phyloP scores from a whole-genome alignment of 2,888 invertebrate genomes.

The Drosophila pullipes region DNA sequence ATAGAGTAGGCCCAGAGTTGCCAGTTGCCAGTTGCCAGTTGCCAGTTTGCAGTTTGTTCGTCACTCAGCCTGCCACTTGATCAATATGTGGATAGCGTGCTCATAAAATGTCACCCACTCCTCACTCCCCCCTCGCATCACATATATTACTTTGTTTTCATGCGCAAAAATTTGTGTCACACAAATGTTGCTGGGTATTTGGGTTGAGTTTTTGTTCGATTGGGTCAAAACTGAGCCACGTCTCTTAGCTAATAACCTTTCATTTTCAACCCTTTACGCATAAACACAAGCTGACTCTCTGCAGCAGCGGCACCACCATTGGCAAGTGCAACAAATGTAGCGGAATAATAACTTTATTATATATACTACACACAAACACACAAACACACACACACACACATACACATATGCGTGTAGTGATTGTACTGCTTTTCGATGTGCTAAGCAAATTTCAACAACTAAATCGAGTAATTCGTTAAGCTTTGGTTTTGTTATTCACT shows the following conservation, averaged over 20 bases:
- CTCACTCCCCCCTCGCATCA: background rate
- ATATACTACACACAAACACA: slow-evolving; percentile 2
- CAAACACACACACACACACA: background rate
- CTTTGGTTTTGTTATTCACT: background rate
- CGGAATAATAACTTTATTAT: slow-evolving; percentile 73
- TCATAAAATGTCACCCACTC: slow-evolving; percentile 63
- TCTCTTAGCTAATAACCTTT: slow-evolving; percentile 54
- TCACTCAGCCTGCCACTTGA: slow-evolving; percentile 79
- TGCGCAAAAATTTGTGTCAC: slow-evolving; percentile 68
- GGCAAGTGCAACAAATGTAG: slow-evolving; percentile 63
- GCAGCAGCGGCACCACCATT: slow-evolving; percentile 12
- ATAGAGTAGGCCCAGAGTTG: slow-evolving; percentile 49
- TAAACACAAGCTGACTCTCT: slow-evolving; percentile 62
- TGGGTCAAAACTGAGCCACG: slow-evolving; percentile 55
- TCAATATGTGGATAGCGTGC: slow-evolving; percentile 78
- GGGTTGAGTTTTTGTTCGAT: slow-evolving; percentile 12
- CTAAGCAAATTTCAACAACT: slow-evolving; percentile 15
- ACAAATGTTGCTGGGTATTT: slow-evolving; percentile 61
- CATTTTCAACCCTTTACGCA: slow-evolving; percentile 58
- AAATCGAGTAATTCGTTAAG: background rate
- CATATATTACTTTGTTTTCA: slow-evolving; percentile 72
- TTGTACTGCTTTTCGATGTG: slow-evolving; percentile 17
- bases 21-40: slow-evolving; percentile 26
- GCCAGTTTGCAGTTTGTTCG: slow-evolving; percentile 64
- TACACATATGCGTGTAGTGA: background rate